Conservation (phyloP, 2,797 vertebrate species). For the Neoniphon sammara region DNA sequence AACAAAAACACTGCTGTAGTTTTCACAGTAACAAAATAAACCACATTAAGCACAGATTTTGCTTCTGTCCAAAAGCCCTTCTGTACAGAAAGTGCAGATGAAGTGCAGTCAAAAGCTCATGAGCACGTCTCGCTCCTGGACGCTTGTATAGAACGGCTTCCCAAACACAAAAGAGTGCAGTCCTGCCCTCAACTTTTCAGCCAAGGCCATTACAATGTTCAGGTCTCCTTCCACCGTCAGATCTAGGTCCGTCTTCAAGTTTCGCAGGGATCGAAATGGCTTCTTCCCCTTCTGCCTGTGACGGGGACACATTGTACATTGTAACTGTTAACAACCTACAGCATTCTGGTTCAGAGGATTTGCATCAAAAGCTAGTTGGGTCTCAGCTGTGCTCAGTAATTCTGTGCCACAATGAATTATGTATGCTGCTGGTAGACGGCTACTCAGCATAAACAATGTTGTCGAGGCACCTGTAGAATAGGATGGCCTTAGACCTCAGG, state of each 20-base stretch:
- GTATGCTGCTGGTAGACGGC: constrained; percentile 59
- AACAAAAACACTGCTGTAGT: background rate
- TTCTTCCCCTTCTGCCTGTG: constrained; percentile 96
- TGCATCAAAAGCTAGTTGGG: constrained; percentile 53
- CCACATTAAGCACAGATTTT: background rate
- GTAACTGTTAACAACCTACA: constrained; percentile 29
- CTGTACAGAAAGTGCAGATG: constrained; percentile 8
- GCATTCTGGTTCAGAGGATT: constrained; percentile 39
- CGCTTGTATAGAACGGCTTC: constrained; percentile 92
- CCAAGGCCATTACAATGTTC: constrained; percentile 95
- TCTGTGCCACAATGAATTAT: constrained; percentile 64
- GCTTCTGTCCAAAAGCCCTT: background rate
- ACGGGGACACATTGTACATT: constrained; percentile 15
- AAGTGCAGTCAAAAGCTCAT: constrained; percentile 87
- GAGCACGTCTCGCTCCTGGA: constrained; percentile 95
- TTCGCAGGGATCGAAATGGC: constrained; percentile 93
- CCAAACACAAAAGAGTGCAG: constrained; percentile 97
- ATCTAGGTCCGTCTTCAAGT: constrained; percentile 93
- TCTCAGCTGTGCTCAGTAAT: constrained; percentile 56
- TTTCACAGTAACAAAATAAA: constrained; percentile 25
- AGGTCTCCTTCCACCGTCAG: constrained; percentile 95
- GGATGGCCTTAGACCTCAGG: constrained; percentile 56
- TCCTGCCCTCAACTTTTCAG: constrained; percentile 96
- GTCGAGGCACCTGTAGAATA: constrained; percentile 66
- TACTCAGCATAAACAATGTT: constrained; percentile 59